Percentiles rank a stretch among this genome's conserved stretches.
These are phyloP conservation scores for Artemia sp. DNA, from an alignment of 2,888 invertebrate species.

Conservation along the genomic window DNA sequence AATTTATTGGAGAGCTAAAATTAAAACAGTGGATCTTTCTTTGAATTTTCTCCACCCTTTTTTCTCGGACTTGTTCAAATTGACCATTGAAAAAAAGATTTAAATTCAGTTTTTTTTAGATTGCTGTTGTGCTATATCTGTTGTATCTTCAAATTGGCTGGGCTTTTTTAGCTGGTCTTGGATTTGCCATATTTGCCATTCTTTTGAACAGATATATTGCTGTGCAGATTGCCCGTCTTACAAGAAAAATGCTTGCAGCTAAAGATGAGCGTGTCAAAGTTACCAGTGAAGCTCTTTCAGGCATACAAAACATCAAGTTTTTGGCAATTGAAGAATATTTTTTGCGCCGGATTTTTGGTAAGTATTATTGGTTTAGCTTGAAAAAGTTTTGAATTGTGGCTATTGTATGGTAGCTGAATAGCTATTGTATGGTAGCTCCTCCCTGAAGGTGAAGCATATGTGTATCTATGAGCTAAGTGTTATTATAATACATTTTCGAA, in stretches of 20 bases:
- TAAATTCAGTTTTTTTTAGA: conserved; percentile 37
- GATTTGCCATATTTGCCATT: conserved; percentile 67
- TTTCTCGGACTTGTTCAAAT: neutral
- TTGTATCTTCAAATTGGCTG: conserved; percentile 73
- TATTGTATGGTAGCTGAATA: no score
- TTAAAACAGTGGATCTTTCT: conserved; percentile 15
- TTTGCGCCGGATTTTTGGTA: conserved; percentile 36
- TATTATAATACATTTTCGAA: no score
- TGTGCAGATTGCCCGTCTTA: conserved; percentile 50
- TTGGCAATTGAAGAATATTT: conserved; percentile 88
- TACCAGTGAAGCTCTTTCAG: conserved; percentile 66
- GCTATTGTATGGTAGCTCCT: no score
- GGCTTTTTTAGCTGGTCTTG: conserved; percentile 75
- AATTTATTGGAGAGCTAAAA: neutral
- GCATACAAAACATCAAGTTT: conserved; percentile 75
- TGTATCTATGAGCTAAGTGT: no score
- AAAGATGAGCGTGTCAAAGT: conserved; percentile 78
- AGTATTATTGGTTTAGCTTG: neutral
- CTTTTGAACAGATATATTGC: conserved; percentile 83
- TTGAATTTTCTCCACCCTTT: conserved; percentile 15
- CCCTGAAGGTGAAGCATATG: no score
- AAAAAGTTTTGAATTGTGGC: neutral
- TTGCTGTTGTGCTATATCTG: conserved; percentile 60
- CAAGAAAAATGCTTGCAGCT: conserved; percentile 53
- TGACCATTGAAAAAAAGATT: no score